These are phyloP conservation scores for Coenonympha arcania DNA, from an alignment of 2,888 invertebrate species.

Conservation along the genomic window DNA sequence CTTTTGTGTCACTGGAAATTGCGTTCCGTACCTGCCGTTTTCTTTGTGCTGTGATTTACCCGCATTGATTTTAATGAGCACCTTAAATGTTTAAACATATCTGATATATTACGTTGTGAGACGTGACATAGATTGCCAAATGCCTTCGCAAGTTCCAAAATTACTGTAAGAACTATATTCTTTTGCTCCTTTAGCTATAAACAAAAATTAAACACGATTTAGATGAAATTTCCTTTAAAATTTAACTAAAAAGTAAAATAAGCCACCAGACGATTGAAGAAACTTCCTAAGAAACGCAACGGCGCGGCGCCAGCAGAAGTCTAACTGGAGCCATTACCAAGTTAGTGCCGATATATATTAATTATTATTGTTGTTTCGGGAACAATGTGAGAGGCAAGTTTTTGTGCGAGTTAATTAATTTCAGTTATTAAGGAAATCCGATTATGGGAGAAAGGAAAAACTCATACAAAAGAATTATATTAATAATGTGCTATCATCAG, in stretches of 20 bases:
- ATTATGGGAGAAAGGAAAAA: conserved; percentile 1
- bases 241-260: too few species aligned
- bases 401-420: conserved; percentile 5
- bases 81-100: background rate
- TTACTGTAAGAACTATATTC: too few species aligned
- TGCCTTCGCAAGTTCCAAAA: too few species aligned
- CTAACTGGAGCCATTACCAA: conserved; percentile 15
- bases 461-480: background rate
- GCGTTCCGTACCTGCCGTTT: background rate
- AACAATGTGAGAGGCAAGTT: conserved; percentile 4
- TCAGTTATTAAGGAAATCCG: conserved; percentile 3
- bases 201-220: too few species aligned
- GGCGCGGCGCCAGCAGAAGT: conserved; percentile 1
- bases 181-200: background rate
- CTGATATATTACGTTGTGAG: too few species aligned
- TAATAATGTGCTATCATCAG: background rate
- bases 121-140: too few species aligned
- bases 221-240: too few species aligned
- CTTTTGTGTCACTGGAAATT: conserved; percentile 7
- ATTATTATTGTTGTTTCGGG: conserved; percentile 17
- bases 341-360: conserved; percentile 19
- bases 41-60: background rate
- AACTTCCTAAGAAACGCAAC: conserved; percentile 9
- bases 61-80: conserved; percentile 4
- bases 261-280: background rate